Conservation (phyloP, 2,113 vertebrate genomes). For the Paralichthys olivaceus region DNA sequence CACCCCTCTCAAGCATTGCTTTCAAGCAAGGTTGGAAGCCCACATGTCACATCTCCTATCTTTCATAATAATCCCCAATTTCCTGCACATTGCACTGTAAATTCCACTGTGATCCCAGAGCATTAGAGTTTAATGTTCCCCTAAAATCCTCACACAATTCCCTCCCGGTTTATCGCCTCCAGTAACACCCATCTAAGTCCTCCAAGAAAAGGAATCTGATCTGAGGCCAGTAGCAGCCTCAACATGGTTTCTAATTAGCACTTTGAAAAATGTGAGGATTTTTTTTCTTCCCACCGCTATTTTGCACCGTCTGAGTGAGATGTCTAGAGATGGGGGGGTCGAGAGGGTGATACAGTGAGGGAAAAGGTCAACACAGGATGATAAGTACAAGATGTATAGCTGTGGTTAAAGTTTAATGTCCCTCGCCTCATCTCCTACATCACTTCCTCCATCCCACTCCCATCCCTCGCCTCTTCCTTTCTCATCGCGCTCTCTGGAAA, state of each 20-base stretch:
- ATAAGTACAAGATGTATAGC: conserved; percentile 40
- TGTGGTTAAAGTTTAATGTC: conserved; percentile 72
- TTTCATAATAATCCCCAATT: conserved; percentile 38
- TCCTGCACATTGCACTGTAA: conserved; percentile 16
- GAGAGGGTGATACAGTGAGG: conserved; percentile 8
- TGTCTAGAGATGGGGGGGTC: not conserved
- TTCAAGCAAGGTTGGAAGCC: too few species aligned
- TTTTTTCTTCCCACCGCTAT: conserved; percentile 17
- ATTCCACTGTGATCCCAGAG: conserved; percentile 20
- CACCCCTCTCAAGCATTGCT: not conserved
- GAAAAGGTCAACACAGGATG: conserved; percentile 21
- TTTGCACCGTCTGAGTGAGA: conserved; percentile 17
- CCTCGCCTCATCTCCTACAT: conserved; percentile 47
- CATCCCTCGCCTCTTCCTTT: conserved; percentile 5
- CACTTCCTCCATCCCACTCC: conserved; percentile 44
- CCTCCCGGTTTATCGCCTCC: not conserved
- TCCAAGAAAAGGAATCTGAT: conserved; percentile 12
- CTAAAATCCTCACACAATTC: conserved; percentile 30
- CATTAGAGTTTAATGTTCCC: conserved; percentile 9
- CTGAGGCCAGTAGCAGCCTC: conserved; percentile 13
- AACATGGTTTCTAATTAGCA: conserved; percentile 52
- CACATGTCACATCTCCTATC: not conserved
- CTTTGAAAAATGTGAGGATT: conserved; percentile 35
- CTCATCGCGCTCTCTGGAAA: conserved; percentile 29
- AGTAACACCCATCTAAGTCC: conserved; percentile 20